Percentiles rank a stretch among this genome's conserved stretches.
Conservation (phyloP, 2,113 vertebrate species). For the Nothocercus julius region DNA sequence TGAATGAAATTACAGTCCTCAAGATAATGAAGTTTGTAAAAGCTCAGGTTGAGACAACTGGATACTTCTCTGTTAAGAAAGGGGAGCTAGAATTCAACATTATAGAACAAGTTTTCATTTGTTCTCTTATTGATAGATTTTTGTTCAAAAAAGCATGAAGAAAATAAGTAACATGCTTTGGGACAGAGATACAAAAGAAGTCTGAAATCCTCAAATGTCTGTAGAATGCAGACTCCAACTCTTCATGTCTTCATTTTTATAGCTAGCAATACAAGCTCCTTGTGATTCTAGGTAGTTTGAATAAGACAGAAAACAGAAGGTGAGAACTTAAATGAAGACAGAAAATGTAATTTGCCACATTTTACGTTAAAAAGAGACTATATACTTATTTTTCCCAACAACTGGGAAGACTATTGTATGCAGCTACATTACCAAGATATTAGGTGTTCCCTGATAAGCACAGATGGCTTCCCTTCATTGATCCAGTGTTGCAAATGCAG, state of each 20-base stretch:
- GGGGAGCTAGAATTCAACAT: background rate
- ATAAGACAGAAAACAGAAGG: background rate
- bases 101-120: background rate
- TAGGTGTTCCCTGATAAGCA: background rate
- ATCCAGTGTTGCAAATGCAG: background rate
- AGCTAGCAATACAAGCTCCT: background rate
- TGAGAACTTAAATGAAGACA: background rate
- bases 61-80: background rate
- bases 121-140: background rate
- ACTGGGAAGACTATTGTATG: background rate
- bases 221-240: background rate
- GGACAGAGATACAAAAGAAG: background rate
- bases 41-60: background rate
- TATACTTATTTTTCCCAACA: background rate
- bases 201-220: background rate
- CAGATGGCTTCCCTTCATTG: background rate
- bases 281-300: background rate
- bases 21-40: background rate
- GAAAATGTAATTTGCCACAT: background rate
- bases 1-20: background rate
- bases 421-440: background rate
- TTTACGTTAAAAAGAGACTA: background rate
- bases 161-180: background rate
- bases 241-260: background rate
- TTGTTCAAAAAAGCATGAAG: background rate